phyloP scores from a whole-genome alignment of 2,113 vertebrate genomes.

The Pygoscelis adeliae region DNA sequence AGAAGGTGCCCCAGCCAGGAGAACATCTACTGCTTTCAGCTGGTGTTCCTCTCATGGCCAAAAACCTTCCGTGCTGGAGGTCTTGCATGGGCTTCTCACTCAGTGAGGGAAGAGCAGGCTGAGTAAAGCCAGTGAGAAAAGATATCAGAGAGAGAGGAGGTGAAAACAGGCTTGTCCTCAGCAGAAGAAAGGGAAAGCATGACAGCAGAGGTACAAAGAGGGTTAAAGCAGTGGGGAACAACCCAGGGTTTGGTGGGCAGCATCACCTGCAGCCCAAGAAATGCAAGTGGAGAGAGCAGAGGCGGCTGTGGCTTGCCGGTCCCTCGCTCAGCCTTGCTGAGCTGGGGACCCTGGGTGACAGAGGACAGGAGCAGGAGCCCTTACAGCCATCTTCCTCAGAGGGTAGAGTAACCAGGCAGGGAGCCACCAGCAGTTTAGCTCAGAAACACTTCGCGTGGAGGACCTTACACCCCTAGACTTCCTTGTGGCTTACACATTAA shows the following conservation, averaged over 20 bases:
- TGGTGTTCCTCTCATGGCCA: neutral
- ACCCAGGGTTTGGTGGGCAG: neutral
- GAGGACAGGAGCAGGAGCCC: neutral
- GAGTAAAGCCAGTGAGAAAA: neutral
- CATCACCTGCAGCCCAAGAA: neutral
- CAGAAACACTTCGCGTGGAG: neutral
- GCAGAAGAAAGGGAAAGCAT: neutral
- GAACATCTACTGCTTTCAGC: neutral
- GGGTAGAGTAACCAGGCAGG: neutral
- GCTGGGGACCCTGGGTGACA: neutral
- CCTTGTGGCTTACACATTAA: conserved; percentile 51
- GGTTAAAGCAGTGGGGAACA: neutral
- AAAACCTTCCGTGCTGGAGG: neutral
- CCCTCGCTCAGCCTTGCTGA: neutral
- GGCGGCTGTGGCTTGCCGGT: neutral
- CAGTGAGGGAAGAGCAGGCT: neutral
- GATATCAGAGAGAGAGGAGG: neutral
- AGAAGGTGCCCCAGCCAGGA: neutral
- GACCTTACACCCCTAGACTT: neutral
- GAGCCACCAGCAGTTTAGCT: neutral
- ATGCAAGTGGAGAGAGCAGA: neutral
- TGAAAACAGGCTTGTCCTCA: neutral
- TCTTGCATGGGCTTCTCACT: neutral
- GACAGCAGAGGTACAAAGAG: neutral
- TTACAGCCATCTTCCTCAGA: conserved; percentile 45